Percentiles rank a stretch among this genome's conserved stretches.
phyloP scores from a whole-genome alignment of 2,797 vertebrate species.

The Phrynocephalus forsythii region DNA sequence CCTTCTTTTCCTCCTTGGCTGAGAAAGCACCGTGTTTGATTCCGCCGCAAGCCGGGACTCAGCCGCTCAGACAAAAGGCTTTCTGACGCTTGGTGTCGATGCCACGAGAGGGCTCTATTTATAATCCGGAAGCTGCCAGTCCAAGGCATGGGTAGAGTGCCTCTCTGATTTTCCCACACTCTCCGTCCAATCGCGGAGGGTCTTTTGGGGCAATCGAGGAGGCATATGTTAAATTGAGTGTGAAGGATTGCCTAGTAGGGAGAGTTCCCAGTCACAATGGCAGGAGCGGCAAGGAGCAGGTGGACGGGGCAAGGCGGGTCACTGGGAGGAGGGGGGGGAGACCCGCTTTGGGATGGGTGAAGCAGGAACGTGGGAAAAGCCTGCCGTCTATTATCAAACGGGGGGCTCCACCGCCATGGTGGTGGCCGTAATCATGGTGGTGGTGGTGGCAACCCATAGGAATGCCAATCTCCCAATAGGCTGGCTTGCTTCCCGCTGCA shows the following conservation, averaged over 20 bases:
- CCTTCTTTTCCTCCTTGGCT: conserved; percentile 80
- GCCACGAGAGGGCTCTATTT: conserved; percentile 78
- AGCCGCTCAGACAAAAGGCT: not conserved
- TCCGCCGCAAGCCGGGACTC: conserved; percentile 78
- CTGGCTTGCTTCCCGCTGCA: conserved; percentile 75
- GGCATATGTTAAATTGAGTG: conserved; percentile 82
- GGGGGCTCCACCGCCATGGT: not conserved
- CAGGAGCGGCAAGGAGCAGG: conserved; percentile 82
- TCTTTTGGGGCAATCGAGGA: conserved; percentile 75
- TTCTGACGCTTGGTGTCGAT: conserved; percentile 20
- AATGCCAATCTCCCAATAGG: conserved; percentile 72
- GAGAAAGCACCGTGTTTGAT: not conserved
- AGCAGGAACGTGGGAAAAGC: conserved; percentile 81
- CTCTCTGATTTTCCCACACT: conserved; percentile 93
- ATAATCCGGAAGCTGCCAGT: conserved; percentile 83
- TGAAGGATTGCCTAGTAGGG: conserved; percentile 78
- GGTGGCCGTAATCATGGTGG: conserved; percentile 26
- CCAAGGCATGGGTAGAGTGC: conserved; percentile 89
- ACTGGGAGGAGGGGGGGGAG: conserved; percentile 60
- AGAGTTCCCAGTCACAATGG: conserved; percentile 71
- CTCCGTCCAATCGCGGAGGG: conserved; percentile 83
- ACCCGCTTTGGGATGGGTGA: conserved; percentile 57
- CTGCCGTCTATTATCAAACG: conserved; percentile 70
- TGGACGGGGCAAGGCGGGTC: conserved; percentile 74
- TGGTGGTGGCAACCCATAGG: conserved; percentile 68